Base-by-base conservation (phyloP, 2,888 invertebrate genomes). In the Apocheima hispidaria region DNA sequence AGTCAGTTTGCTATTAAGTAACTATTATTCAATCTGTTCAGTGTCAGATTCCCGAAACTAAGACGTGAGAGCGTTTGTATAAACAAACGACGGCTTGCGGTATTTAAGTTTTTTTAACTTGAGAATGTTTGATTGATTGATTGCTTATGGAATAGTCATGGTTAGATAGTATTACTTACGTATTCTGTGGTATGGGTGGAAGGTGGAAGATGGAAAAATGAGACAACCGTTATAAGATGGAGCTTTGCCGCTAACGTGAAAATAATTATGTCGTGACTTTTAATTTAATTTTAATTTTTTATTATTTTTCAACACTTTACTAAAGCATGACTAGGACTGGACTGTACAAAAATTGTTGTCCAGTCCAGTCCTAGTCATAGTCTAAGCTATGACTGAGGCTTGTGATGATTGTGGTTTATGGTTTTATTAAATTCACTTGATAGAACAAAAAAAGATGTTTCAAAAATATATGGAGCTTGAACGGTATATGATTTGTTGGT, bases 61-160 rank as follows among this genome's bases (percentile, higher is more conserved):
- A 40, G 38, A 4, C 21, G 40, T 48, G 55, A 48, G 38, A 48
- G 10, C 20, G 36, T 48, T 49, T 49, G 16, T 51, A 20, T 40
- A 50, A 50, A 50, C 50, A 40, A 28, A 26, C 4, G 28, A 38
- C 23, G 14, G 23, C 20, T 57, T 49, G 43, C 35, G 41, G 50
- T 57, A 50, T 57, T 35, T 50, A 26, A 35, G 41, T 44, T 44
- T 50, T 51, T 51, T 58, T 50, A 28, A 30, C 26, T 4, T 18
- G 40, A 41, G 40, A 44, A 30, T 20, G 23, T 33, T 40, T 53
- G 58, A 51, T n/a, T 52, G 59, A 52, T 59, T 40, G 59, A 52
- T 59, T 59, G 44, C 48, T 21, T 40, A 30, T 44, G 50, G 57
- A 28, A 52, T 46, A 28, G 36, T 26, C 28, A 35, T 41, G 30